Conservation (phyloP, 2,888 invertebrate species). For the Hirtodrosophila trivittata region DNA sequence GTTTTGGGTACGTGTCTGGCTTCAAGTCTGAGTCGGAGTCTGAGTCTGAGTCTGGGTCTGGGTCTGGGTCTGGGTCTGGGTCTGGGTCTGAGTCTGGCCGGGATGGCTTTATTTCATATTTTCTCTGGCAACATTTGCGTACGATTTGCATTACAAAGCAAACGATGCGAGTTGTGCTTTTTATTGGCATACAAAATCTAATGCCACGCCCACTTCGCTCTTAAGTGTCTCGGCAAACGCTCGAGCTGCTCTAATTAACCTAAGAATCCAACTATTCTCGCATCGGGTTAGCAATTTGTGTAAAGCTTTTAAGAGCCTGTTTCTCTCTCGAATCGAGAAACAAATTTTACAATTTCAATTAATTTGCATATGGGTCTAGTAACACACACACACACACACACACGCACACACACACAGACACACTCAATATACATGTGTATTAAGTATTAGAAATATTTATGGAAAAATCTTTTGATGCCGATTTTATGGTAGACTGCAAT, state of each 20-base stretch:
- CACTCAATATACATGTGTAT: constrained; percentile 1
- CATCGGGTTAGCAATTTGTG: constrained; percentile 10
- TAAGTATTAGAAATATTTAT: constrained; percentile 37
- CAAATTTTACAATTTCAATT: constrained; percentile 38
- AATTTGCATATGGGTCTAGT: constrained; percentile 11
- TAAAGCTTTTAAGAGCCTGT: constrained; percentile 15
- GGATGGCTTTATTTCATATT: constrained; percentile 71
- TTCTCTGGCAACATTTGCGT: constrained; percentile 72
- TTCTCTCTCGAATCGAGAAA: background rate
- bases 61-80: background rate
- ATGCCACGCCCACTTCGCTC: constrained; percentile 27
- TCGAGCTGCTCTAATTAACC: constrained; percentile 52
- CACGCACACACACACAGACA: too few species aligned
- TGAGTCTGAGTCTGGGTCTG: background rate
- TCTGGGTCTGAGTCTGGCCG: constrained; percentile 11
- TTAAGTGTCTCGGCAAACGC: background rate
- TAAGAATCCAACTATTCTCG: constrained; percentile 1
- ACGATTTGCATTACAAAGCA: constrained; percentile 74
- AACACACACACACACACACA: background rate
- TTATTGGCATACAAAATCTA: constrained; percentile 46
- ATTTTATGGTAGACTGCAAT: constrained; percentile 34
- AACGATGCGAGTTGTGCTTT: constrained; percentile 45
- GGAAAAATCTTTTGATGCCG: constrained; percentile 41
- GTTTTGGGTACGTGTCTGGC: background rate
- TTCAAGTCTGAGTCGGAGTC: background rate